phyloP scores from a whole-genome alignment of 2,888 invertebrate genomes.

The Imbricaverruca yamaguchii region DNA sequence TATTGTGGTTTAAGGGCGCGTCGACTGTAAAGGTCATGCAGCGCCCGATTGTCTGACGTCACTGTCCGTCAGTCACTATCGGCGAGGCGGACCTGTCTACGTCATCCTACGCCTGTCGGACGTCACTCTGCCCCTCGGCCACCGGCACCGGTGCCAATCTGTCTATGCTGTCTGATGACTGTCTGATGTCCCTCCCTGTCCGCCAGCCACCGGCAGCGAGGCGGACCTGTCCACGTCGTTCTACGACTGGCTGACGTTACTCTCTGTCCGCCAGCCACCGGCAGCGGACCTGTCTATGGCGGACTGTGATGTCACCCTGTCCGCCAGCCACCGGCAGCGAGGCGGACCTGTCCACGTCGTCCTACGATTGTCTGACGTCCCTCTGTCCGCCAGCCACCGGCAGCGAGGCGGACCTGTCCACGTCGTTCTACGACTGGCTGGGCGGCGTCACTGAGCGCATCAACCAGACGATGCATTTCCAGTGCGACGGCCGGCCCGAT shows the following conservation, averaged over 20 bases:
- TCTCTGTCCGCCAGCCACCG: neutral
- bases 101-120: too few species aligned
- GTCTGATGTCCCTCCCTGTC: too few species aligned
- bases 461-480: slow-evolving; percentile 64
- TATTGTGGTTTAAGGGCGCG: too few species aligned
- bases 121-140: too few species aligned
- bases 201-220: slow-evolving; percentile 9
- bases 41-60: too few species aligned
- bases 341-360: neutral
- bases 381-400: slow-evolving; percentile 27
- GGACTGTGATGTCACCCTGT: neutral
- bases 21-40: too few species aligned
- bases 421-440: slow-evolving; percentile 61
- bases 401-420: slow-evolving; percentile 38
- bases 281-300: neutral
- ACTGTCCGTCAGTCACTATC: too few species aligned
- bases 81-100: neutral
- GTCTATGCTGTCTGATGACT: too few species aligned
- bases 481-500: slow-evolving; percentile 57
- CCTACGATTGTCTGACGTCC: slow-evolving; percentile 23
- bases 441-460: slow-evolving; percentile 67
- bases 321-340: too few species aligned
- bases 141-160: too few species aligned
- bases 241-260: slow-evolving; percentile 51
- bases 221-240: slow-evolving; percentile 45